Conservation (phyloP, 30 jellyfish, hydroid and myxozoan species). For the Turritopsis dohrnii region DNA sequence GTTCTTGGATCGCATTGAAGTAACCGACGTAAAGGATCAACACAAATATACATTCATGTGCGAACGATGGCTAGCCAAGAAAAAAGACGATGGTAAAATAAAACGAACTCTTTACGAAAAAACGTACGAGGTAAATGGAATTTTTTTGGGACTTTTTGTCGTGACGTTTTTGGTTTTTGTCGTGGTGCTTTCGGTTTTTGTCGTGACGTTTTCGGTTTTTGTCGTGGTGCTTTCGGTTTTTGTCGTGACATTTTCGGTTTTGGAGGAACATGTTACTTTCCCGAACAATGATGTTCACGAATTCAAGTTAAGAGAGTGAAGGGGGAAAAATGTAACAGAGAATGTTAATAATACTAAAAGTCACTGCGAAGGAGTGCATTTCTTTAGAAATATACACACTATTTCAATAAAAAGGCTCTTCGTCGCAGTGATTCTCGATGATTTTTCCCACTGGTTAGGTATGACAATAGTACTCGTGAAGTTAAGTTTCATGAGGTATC, state of each 20-base stretch:
- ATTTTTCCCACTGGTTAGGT: too few species aligned
- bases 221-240: background rate
- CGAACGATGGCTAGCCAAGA: conserved; percentile 91
- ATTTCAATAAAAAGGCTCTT: too few species aligned
- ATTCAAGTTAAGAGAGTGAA: too few species aligned
- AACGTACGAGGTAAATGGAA: conserved; percentile 50
- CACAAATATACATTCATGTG: conserved; percentile 61
- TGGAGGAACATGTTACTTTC: conserved; percentile 89
- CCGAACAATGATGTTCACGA: too few species aligned
- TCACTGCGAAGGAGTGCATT: too few species aligned
- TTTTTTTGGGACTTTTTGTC: background rate
- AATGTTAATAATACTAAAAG: too few species aligned
- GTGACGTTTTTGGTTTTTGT: background rate
- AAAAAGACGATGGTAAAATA: conserved; percentile 79
- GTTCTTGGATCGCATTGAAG: conserved; percentile 92
- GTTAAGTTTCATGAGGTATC: too few species aligned
- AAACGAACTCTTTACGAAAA: conserved; percentile 74
- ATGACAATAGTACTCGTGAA: too few species aligned
- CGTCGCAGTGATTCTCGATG: too few species aligned
- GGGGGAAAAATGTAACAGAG: too few species aligned
- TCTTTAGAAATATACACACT: too few species aligned
- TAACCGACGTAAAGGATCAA: conserved; percentile 47
- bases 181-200: background rate
- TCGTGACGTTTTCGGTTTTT: background rate
- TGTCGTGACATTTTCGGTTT: conserved; percentile 62